phyloP scores from a whole-genome alignment of 2,888 invertebrate genomes.

The Pristionchus exspectatus region DNA sequence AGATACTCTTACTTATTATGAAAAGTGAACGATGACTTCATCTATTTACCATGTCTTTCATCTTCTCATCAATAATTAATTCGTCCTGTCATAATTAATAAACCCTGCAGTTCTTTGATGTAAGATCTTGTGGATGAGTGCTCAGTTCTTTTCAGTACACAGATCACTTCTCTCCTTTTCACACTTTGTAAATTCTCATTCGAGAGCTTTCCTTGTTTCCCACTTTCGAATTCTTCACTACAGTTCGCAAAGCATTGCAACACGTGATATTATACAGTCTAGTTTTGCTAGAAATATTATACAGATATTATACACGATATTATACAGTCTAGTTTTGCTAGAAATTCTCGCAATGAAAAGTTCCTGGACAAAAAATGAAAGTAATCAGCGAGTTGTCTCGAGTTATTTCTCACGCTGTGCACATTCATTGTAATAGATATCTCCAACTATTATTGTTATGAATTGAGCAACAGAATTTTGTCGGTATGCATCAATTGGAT shows the following conservation, averaged over 20 bases:
- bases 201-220: neutral
- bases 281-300: too few relatives aligned
- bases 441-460: too few relatives aligned
- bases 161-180: neutral
- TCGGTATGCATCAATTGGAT: too few relatives aligned
- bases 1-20: constrained; percentile 48
- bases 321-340: neutral
- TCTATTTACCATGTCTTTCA: neutral
- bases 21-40: constrained; percentile 26
- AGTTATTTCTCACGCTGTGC: too few relatives aligned
- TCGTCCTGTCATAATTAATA: neutral
- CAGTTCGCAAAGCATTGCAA: neutral
- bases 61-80: neutral
- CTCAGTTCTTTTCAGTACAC: neutral
- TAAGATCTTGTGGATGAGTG: neutral
- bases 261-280: neutral
- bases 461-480: too few relatives aligned
- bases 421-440: too few relatives aligned
- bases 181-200: neutral
- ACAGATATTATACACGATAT: too few relatives aligned
- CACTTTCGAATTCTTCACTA: neutral
- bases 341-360: too few relatives aligned
- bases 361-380: too few relatives aligned
- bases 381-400: too few relatives aligned
- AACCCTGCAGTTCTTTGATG: neutral